Evolutionary conservation across 2,113 vertebrate species (phyloP).

Genomic region (Meriones unguiculatus): DNA sequence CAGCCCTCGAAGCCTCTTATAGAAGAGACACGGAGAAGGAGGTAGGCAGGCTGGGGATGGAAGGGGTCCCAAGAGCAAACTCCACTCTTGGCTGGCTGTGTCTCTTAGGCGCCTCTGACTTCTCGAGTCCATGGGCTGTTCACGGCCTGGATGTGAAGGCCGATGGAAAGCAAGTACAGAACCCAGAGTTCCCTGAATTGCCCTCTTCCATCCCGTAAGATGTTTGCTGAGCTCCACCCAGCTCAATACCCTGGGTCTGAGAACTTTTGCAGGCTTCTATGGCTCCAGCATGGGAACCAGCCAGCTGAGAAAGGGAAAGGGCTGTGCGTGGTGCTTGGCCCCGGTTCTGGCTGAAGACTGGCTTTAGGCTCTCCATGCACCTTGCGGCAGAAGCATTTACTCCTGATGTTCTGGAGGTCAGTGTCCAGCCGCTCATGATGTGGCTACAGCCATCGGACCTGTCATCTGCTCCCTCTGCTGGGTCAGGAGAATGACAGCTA

Average conservation of each 20-base stretch:
- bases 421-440: background rate
- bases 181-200: background rate
- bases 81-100: too few species aligned
- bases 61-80: background rate
- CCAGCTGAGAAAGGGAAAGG: background rate
- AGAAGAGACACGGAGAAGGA: background rate
- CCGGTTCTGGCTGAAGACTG: background rate
- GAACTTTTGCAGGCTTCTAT: background rate
- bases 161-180: rapidly evolving
- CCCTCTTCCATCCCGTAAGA: background rate
- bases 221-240: background rate
- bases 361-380: background rate
- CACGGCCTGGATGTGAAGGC: too few species aligned
- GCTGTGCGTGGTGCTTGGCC: too few species aligned
- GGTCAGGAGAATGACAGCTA: background rate
- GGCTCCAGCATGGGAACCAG: background rate
- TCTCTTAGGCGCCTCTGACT: background rate
- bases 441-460: background rate
- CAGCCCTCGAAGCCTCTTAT: background rate
- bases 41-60: rapidly evolving
- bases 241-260: background rate
- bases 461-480: background rate
- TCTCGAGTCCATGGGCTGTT: background rate
- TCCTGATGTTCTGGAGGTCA: background rate
- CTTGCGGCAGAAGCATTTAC: background rate